Conservation (phyloP, 2,113 vertebrate genomes). For the Rhea americana region DNA sequence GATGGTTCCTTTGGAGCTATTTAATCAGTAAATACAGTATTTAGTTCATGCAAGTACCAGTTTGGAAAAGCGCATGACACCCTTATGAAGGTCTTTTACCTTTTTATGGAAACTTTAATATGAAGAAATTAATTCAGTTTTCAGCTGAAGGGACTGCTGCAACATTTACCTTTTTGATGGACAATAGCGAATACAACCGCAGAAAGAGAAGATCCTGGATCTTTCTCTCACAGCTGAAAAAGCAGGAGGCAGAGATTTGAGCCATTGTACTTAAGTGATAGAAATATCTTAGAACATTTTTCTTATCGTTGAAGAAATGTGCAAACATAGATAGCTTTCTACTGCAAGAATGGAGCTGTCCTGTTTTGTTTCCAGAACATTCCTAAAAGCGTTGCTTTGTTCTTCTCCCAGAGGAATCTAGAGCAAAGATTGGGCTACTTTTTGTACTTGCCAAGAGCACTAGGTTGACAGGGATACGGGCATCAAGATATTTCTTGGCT, state of each 20-base stretch:
- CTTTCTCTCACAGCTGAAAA: neutral
- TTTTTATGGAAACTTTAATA: neutral
- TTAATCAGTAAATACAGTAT: neutral
- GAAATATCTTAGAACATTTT: neutral
- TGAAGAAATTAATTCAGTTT: neutral
- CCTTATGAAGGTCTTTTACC: neutral
- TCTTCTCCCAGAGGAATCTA: neutral
- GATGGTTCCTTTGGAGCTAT: neutral
- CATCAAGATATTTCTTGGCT: neutral
- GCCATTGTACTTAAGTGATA: neutral
- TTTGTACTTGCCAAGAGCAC: neutral
- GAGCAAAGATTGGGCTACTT: neutral
- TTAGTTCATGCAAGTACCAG: neutral
- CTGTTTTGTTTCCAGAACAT: neutral
- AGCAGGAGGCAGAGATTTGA: neutral
- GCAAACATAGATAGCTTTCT: neutral
- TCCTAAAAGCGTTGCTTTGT: neutral
- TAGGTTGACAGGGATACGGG: neutral
- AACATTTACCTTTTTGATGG: neutral
- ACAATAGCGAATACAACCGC: neutral
- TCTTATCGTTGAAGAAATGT: neutral
- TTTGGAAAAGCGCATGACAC: fast-evolving
- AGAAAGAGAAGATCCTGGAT: neutral
- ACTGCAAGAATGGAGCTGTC: neutral
- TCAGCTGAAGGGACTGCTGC: neutral